These are phyloP conservation scores for Zootoca vivipara DNA, from an alignment of 2,113 vertebrate species.

Conservation along the genomic window DNA sequence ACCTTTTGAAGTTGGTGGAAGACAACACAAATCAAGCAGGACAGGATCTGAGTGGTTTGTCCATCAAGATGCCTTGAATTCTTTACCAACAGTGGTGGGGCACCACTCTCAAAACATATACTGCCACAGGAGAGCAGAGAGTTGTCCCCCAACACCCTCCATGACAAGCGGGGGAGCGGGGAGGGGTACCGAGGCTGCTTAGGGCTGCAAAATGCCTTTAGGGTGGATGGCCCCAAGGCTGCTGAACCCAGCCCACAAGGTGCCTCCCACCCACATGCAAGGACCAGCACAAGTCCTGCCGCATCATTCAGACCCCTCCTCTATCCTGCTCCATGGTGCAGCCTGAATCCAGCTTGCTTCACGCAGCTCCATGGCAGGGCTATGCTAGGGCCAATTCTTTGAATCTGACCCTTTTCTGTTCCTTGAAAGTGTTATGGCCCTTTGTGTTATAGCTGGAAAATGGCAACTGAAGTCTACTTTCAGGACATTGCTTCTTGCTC, in stretches of 20 bases:
- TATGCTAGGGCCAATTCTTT: neutral
- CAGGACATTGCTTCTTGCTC: neutral
- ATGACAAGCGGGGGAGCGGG: neutral
- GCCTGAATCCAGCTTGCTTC: neutral
- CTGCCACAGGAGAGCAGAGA: neutral
- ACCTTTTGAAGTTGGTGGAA: neutral
- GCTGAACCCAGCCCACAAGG: neutral
- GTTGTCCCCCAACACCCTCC: neutral
- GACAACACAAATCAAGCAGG: neutral
- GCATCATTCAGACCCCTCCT: neutral
- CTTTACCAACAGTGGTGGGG: neutral
- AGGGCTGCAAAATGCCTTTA: neutral
- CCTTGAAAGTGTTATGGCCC: neutral
- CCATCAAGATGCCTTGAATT: neutral
- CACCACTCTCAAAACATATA: neutral
- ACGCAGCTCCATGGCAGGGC: neutral
- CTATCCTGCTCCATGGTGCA: neutral
- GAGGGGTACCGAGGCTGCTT: neutral
- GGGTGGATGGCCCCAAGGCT: neutral
- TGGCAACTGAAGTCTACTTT: neutral
- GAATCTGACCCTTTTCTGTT: neutral
- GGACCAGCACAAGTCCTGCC: neutral
- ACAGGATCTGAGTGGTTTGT: neutral
- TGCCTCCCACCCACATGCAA: neutral
- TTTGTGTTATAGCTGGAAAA: neutral